Evolutionary conservation across 2,113 vertebrate genomes (phyloP), one percentile per base, ranked within the genome.

Genomic region (Engystomops pustulosus): DNA sequence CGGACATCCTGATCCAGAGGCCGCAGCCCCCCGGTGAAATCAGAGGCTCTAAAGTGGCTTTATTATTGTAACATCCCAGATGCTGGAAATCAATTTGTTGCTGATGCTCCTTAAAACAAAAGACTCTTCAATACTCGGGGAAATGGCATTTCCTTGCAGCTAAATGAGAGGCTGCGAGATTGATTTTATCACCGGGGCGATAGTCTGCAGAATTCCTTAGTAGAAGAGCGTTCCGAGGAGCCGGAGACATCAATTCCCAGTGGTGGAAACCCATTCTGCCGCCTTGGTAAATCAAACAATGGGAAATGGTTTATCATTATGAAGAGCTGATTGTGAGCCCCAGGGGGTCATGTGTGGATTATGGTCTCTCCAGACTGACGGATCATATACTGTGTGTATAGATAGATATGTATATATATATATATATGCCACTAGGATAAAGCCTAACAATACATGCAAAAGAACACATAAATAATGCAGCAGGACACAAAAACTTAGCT

Each of bases 81-180:
- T 65, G 30, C 58, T 78, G 58, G 60, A 77, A 84, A 84, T 84
- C 82, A 84, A 84, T 78, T 17, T 36, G 65, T n/a, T 17, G 18
- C 47, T 15, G 32, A 81, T 81, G 79, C 27, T 69, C 62, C 70
- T 69, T 81, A 81, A 53, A 32, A 49, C 78, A 49, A 68, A n/a
- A 68, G 60, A 27, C 6, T n/a, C 27, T 6, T 32, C 74, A 7
- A 38, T 12, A 14, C 18, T 14, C 20, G 17, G 49, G 17, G 47
- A 76, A 34, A 53, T 6, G 27, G 10, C 4, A 6, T 34, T 38
- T 36, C 32, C 74, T 53, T 3, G 47, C 49, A 14, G 47, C 47
- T 23, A 55, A 53, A 55, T 23, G 32, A 36, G 32, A 58, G 15
- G 74, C 49, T 34, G 10, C 2, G 32, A 15, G 51, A 58, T 77